A percentile compares a stretch with the other conserved stretches of the same genome.
These are phyloP conservation scores for Lasioglossum lativentre DNA, from an alignment of 2,888 invertebrate species.

Conservation along the genomic window DNA sequence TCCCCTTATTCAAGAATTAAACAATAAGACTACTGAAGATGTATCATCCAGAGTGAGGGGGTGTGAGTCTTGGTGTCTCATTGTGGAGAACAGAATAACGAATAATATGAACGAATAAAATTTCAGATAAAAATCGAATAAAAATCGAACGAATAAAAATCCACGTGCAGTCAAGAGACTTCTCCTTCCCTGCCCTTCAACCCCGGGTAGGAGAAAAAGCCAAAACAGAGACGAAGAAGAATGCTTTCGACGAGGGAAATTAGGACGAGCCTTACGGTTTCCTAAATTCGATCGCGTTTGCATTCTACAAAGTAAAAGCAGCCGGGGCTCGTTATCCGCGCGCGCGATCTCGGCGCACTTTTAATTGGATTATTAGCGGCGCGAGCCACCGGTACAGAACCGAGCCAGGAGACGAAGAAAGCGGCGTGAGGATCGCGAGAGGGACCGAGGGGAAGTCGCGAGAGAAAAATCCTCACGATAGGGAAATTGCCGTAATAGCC, in stretches of 20 bases:
- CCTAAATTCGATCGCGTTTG: conserved; percentile 24
- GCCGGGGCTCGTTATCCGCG: conserved; percentile 12
- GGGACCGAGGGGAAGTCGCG: neutral
- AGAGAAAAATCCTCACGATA: conserved; percentile 49
- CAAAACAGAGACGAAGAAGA: neutral
- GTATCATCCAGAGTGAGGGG: no score
- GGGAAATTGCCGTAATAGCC: conserved; percentile 59
- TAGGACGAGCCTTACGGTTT: neutral
- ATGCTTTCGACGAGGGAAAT: conserved; percentile 15
- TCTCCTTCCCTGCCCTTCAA: neutral
- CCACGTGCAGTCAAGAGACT: neutral
- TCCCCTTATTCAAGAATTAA: no score
- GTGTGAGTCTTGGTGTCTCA: no score
- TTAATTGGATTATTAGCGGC: conserved; percentile 21
- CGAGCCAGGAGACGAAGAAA: conserved; percentile 26
- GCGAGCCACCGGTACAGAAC: conserved; percentile 12
- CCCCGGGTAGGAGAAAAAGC: neutral
- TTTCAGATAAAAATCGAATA: no score
- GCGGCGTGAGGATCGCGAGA: neutral
- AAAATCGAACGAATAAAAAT: no score
- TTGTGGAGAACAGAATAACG: neutral
- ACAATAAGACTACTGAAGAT: neutral
- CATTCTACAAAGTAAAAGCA: conserved; percentile 17
- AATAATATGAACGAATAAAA: no score
- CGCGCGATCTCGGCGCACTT: conserved; percentile 19